Evolutionary conservation across 1,140 invertebrate species (phyloP), one percentile per base, ranked within the genome.

Genomic region (Atta texana): DNA sequence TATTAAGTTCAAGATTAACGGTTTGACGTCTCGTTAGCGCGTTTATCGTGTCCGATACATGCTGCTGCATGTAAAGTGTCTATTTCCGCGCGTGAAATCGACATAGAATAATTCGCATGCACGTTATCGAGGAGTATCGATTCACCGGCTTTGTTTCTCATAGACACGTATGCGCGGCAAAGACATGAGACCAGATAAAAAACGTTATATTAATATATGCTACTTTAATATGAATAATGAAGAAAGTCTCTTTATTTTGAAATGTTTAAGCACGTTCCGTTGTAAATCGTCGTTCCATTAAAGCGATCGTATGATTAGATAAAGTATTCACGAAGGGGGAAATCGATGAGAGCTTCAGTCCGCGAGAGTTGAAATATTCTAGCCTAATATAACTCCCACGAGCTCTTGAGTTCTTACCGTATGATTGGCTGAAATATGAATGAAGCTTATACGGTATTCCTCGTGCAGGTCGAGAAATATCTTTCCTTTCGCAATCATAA

Each of bases 261-360:
- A 82, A 53, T 34, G 8, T 55, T 55, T 28, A 16, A 7, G 8
- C 51, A 34, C 24, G 3, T 81, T 39, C 51, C 14, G 21, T 39
- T 59, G 55, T 31, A 72, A 68, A 81, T 71, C 31, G 51, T 8
- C 55, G 3, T 74, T 66, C 53, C 69, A 74, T 74, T 82, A 59
- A 72, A 81, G 51, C 34, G 76, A 78, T 66, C 31, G 31, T 53
- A 55, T 55, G 77, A 68, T 55, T 80, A 80, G 49, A 18, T 80
- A 69, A 80, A 80, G 59, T 80, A 80, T 80, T 80, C 63, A 80
- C 77, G 77, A 82, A 72, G 53, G 2, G 49, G 44, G 55, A 74
- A 74, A 72, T 72, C 68, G 34, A 82, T 74, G 68, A 72, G 66
- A 81, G 55, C 18, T 82, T 82, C 68, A 74, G 53, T 82, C 7